Percentiles rank a stretch among this genome's conserved stretches.
These are phyloP conservation scores for Pocota personata DNA, from an alignment of 2,888 invertebrate species.

Conservation along the genomic window DNA sequence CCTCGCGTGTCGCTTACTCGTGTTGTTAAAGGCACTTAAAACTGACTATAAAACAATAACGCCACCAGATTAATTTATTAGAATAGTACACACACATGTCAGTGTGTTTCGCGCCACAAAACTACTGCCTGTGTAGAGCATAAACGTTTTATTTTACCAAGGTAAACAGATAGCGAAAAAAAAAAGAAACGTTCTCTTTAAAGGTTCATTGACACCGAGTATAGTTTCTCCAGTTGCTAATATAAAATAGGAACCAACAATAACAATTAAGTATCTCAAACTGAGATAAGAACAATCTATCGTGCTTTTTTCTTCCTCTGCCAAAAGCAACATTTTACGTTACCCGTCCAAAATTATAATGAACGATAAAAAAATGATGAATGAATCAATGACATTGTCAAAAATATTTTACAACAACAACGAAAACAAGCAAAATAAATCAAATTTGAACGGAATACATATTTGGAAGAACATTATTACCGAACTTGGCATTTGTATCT, in stretches of 20 bases:
- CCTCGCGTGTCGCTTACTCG: slow-evolving; percentile 7
- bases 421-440: not conserved
- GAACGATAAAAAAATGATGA: slow-evolving; percentile 13
- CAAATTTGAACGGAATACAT: not conserved
- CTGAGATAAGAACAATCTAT: slow-evolving; percentile 30
- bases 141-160: not conserved
- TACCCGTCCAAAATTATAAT: slow-evolving; percentile 6
- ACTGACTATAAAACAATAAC: slow-evolving; percentile 23
- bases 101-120: slow-evolving; percentile 2
- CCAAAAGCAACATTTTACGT: not conserved
- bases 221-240: slow-evolving; percentile 14
- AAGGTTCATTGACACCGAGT: slow-evolving; percentile 49
- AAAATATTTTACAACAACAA: not conserved
- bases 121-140: not conserved
- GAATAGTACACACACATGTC: slow-evolving; percentile 19
- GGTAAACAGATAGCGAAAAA: not conserved
- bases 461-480: not conserved
- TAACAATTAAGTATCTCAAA: slow-evolving; percentile 49
- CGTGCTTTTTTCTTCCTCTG: not conserved
- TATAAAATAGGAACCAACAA: slow-evolving; percentile 34
- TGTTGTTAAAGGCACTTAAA: slow-evolving; percentile 19
- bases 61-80: slow-evolving; percentile 26
- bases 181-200: not conserved
- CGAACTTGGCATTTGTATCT: not conserved
- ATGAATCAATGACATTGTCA: slow-evolving; percentile 52